These are phyloP conservation scores for Diplodus puntazzo DNA, from an alignment of 2,797 vertebrate genomes.

Conservation along the genomic window DNA sequence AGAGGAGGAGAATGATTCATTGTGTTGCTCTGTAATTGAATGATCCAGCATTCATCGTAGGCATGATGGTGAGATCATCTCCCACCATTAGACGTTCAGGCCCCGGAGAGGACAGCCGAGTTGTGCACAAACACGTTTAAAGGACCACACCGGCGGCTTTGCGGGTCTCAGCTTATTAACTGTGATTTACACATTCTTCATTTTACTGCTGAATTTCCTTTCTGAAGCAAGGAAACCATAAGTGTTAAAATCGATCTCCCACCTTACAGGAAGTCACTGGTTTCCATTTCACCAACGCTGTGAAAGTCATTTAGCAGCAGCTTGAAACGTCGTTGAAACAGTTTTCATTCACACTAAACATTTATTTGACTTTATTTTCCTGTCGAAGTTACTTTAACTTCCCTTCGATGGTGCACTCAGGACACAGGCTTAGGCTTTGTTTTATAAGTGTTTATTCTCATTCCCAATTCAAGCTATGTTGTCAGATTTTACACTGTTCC, in stretches of 20 bases:
- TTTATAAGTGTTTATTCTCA: background rate
- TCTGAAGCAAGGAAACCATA: background rate
- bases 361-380: background rate
- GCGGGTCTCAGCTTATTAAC: background rate
- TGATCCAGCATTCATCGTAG: conserved; percentile 71
- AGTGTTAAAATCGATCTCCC: conserved; percentile 4
- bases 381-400: background rate
- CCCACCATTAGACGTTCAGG: conserved; percentile 55
- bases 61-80: conserved; percentile 73
- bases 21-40: conserved; percentile 78
- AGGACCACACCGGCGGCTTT: conserved; percentile 1
- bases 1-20: conserved; percentile 74
- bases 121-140: conserved; percentile 19
- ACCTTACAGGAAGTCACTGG: conserved; percentile 3
- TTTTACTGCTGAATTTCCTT: conserved; percentile 1
- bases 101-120: conserved; percentile 26
- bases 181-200: background rate
- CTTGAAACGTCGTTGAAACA: conserved; percentile 7
- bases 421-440: background rate
- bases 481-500: background rate
- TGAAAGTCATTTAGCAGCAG: conserved; percentile 36
- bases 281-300: conserved; percentile 25
- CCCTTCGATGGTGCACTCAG: conserved; percentile 2
- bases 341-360: conserved; percentile 24
- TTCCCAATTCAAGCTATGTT: background rate